A percentile compares a stretch with the other conserved stretches of the same genome.
Evolutionary conservation across 2,113 vertebrate genomes (phyloP).

Genomic region (Tautogolabrus adspersus): DNA sequence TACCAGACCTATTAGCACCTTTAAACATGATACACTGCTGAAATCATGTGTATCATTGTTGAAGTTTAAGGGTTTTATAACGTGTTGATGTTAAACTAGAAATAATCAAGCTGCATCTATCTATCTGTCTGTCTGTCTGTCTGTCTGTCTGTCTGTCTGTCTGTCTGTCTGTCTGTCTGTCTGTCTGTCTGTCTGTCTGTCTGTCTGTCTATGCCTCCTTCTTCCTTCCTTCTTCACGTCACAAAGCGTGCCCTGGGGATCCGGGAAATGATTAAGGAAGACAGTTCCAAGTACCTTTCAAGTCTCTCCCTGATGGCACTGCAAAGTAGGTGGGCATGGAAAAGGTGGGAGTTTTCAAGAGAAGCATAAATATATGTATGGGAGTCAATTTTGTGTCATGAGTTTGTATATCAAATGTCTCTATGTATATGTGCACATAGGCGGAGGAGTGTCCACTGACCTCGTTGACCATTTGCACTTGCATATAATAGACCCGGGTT

Average conservation of each 20-base stretch:
- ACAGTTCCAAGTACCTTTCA: conserved; percentile 85
- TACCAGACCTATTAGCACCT: too few relatives aligned
- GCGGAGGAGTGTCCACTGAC: not conserved
- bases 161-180: too few relatives aligned
- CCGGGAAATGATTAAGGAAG: conserved; percentile 84
- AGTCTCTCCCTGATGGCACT: conserved; percentile 76
- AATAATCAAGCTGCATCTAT: too few relatives aligned
- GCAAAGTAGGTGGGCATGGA: conserved; percentile 75
- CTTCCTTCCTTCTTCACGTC: conserved; percentile 59
- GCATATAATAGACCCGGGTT: not conserved
- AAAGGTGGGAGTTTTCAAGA: conserved; percentile 43
- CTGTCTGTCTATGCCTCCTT: not conserved
- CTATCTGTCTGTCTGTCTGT: not conserved
- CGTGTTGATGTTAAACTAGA: too few relatives aligned
- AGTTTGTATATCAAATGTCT: too few relatives aligned
- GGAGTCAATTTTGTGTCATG: too few relatives aligned
- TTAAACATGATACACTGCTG: too few relatives aligned
- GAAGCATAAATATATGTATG: too few relatives aligned
- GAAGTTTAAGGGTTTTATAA: too few relatives aligned
- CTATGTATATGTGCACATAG: not conserved
- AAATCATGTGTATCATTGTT: too few relatives aligned
- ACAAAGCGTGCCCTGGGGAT: conserved; percentile 73
- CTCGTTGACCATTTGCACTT: not conserved
- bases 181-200: conserved; percentile 1
- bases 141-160: too few relatives aligned